Base-by-base conservation (phyloP, 2,113 vertebrate species). In the Xenotilapia flavipinnis region DNA sequence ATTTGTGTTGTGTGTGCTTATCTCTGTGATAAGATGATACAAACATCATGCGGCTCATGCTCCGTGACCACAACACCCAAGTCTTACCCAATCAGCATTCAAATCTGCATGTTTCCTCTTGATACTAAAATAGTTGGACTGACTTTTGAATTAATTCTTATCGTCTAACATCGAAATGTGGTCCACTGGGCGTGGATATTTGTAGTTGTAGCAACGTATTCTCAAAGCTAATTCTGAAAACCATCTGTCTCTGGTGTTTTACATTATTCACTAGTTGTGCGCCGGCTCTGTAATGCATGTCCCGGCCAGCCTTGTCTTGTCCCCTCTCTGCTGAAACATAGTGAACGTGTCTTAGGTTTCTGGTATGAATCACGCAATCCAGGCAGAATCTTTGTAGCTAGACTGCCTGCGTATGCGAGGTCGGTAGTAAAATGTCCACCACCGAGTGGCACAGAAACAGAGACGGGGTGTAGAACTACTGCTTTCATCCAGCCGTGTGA, bases 201-300 rank as follows among this genome's bases (percentile, higher is more conserved):
- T 89, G 90, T 79, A 87, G 83, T 62, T 84, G 80, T 86, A 87
- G 86, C 87, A 65, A 75, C 7, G 4, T 58, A 23, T 79, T 90
- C 91, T 94, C 85, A 40, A 80, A 87, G 90, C 89, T 86, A 73
- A 90, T 82, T 91, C 89, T 91, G 90, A 79, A 83, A 92, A 90
- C 86, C 86, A 92, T 92, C 85, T 90, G 87, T 94, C 87, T 85
- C 68, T 77, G 81, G 81, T 81, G 90, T 62, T 86, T 90, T 93
- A 90, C 91, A 92, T 95, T 94, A 92, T 94, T 93, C 87, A 93
- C 87, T 65, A 89, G 89, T 84, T 62, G 51, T 83, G 80, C 7
- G 1, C 68, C 3, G 19, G 80, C 65, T 68, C 82, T 86, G 65
- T 23, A 77, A 38, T 80, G 87, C 80, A 80, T 45, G 80, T 86